A percentile compares a stretch with the other conserved stretches of the same genome.
Evolutionary conservation across 2,888 invertebrate genomes (phyloP).

Genomic region (Cephus rjabovi): DNA sequence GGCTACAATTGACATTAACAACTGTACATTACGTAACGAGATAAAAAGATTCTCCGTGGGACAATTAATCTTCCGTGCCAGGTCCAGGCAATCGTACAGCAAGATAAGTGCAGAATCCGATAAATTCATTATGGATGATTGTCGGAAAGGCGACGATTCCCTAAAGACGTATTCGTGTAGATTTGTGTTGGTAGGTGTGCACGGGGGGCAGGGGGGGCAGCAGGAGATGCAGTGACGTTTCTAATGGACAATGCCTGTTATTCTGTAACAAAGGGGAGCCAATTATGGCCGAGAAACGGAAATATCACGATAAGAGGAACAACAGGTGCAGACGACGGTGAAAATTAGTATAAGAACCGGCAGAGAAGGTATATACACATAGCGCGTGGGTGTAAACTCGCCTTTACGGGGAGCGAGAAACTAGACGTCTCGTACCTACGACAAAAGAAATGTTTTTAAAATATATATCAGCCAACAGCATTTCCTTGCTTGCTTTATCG

Average conservation of each 20-base stretch:
- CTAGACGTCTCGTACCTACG: slow-evolving; percentile 1
- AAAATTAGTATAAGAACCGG: slow-evolving; percentile 40
- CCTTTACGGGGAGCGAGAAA: background rate
- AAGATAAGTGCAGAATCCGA: background rate
- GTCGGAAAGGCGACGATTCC: background rate
- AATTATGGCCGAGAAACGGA: slow-evolving; percentile 49
- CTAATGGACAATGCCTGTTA: slow-evolving; percentile 43
- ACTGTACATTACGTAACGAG: background rate
- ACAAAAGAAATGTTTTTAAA: slow-evolving; percentile 15
- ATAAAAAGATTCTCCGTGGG: background rate
- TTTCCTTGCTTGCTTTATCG: slow-evolving; percentile 35
- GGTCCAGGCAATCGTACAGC: background rate
- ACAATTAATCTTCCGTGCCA: background rate
- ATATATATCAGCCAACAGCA: slow-evolving; percentile 17
- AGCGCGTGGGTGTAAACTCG: background rate
- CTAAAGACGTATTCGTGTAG: background rate
- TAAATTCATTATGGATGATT: background rate
- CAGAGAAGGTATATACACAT: background rate
- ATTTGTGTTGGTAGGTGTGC: background rate
- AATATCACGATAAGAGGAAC: slow-evolving; percentile 39
- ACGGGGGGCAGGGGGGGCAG: background rate
- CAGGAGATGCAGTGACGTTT: background rate
- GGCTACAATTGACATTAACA: background rate
- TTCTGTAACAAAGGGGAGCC: slow-evolving; percentile 41
- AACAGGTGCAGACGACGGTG: slow-evolving; percentile 43